phyloP scores from a whole-genome alignment of 1,140 invertebrate species.

The Danaus melanippus region DNA sequence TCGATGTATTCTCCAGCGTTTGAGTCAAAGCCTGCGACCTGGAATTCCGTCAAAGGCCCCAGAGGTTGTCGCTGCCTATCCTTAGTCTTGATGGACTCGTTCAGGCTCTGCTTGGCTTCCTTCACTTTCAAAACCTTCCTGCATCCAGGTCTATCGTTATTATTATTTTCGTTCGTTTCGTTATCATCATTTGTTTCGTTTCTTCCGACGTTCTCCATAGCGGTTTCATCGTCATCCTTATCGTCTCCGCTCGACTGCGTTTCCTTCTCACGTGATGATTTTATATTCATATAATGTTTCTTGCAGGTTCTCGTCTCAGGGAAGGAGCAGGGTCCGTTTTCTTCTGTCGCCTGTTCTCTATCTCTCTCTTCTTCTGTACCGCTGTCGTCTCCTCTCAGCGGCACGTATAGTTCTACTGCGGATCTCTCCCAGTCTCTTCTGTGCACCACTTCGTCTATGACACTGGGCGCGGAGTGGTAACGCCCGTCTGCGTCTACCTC shows the following conservation, averaged over 20 bases:
- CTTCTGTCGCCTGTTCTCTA: too few relatives aligned
- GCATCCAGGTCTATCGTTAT: conserved; percentile 20
- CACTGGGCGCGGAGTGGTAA: conserved; percentile 61
- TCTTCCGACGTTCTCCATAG: conserved; percentile 33
- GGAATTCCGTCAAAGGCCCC: conserved; percentile 33
- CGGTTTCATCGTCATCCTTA: conserved; percentile 49
- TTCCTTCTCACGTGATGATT: conserved; percentile 46
- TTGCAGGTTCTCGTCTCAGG: conserved; percentile 34
- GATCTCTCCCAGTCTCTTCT: conserved; percentile 61
- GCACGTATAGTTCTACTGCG: conserved; percentile 49
- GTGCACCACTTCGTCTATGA: conserved; percentile 56
- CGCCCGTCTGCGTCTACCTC: conserved; percentile 26
- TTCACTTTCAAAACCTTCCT: conserved; percentile 34
- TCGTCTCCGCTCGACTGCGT: conserved; percentile 32
- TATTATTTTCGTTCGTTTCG: conserved; percentile 14
- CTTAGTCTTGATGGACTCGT: conserved; percentile 46
- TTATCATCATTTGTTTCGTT: conserved; percentile 19
- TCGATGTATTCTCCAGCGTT: conserved; percentile 28
- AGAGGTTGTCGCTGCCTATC: conserved; percentile 32
- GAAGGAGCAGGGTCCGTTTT: too few relatives aligned
- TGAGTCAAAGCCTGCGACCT: conserved; percentile 31
- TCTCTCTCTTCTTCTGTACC: too few relatives aligned
- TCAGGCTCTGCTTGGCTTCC: conserved; percentile 50
- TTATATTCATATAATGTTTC: conserved; percentile 61
- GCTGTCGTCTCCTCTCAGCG: conserved; percentile 32